phyloP scores from a whole-genome alignment of 1,140 invertebrate genomes.

The Drosophila baimaii region DNA sequence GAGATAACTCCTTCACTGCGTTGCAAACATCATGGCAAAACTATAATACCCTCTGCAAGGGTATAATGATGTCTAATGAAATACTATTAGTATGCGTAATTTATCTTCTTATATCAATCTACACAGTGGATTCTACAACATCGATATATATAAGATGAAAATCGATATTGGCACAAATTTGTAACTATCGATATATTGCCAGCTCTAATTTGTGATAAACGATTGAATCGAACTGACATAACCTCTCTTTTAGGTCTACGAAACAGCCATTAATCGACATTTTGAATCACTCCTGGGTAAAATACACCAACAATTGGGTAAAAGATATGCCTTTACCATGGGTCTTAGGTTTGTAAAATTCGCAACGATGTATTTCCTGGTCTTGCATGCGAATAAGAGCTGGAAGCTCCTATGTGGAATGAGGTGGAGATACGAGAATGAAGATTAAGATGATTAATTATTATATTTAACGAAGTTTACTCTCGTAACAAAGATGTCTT shows the following conservation, averaged over 20 bases:
- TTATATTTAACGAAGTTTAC: background rate
- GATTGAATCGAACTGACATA: background rate
- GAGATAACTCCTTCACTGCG: no score
- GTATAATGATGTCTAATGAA: no score
- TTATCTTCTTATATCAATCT: no score
- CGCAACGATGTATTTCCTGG: background rate
- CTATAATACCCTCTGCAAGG: no score
- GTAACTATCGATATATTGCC: no score
- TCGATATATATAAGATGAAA: no score
- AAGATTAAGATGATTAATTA: constrained; percentile 20
- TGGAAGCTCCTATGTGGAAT: background rate
- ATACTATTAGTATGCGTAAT: no score
- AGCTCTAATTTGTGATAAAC: background rate
- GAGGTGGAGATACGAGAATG: background rate
- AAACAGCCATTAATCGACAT: background rate
- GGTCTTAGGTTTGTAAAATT: background rate
- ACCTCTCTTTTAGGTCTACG: background rate
- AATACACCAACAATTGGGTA: background rate
- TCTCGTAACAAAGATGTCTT: background rate
- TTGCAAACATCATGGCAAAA: no score
- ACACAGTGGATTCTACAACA: no score
- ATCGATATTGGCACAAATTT: no score
- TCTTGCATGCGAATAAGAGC: background rate
- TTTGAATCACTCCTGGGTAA: background rate
- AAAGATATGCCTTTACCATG: background rate